Percentiles rank a stretch among this genome's conserved stretches.
Evolutionary conservation across 1,140 invertebrate genomes (phyloP).

Genomic region (Cherax quadricarinatus): DNA sequence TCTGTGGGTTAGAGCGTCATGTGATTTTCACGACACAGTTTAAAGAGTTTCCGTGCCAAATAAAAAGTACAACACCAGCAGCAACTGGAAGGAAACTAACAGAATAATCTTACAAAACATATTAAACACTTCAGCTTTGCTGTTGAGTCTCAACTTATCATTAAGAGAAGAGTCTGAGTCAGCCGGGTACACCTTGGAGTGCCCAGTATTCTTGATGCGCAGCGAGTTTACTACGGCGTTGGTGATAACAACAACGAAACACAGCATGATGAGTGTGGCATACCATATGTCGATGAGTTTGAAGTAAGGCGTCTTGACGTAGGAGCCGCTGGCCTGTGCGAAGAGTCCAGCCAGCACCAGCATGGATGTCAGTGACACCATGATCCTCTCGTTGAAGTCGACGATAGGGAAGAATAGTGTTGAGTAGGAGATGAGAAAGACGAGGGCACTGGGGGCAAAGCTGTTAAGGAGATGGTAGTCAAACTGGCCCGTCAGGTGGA

Average conservation of each 20-base stretch:
- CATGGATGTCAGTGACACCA: constrained; percentile 37
- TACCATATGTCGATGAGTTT: constrained; percentile 32
- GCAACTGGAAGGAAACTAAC: neutral
- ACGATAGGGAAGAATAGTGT: constrained; percentile 22
- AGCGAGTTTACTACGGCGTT: constrained; percentile 20
- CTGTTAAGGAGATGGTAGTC: constrained; percentile 31
- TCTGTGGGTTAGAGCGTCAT: too few species aligned
- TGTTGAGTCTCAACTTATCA: neutral
- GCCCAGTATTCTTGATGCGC: neutral
- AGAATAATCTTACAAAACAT: neutral
- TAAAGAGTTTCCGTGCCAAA: neutral
- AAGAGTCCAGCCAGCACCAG: constrained; percentile 31
- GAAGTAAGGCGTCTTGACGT: constrained; percentile 30
- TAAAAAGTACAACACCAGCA: neutral
- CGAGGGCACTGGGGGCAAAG: constrained; percentile 31
- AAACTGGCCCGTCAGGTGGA: constrained; percentile 14
- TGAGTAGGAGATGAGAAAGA: constrained; percentile 29
- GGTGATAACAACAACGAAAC: constrained; percentile 15
- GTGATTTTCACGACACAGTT: too few species aligned
- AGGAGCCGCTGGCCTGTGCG: neutral
- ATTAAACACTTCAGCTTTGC: neutral
- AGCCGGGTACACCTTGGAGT: neutral
- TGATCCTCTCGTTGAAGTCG: constrained; percentile 43
- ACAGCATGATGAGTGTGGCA: constrained; percentile 2
- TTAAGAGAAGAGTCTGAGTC: neutral